Evolutionary conservation across 2,113 vertebrate genomes (phyloP), one percentile per base, ranked within the genome.

Genomic region (Coryphaenoides rupestris): DNA sequence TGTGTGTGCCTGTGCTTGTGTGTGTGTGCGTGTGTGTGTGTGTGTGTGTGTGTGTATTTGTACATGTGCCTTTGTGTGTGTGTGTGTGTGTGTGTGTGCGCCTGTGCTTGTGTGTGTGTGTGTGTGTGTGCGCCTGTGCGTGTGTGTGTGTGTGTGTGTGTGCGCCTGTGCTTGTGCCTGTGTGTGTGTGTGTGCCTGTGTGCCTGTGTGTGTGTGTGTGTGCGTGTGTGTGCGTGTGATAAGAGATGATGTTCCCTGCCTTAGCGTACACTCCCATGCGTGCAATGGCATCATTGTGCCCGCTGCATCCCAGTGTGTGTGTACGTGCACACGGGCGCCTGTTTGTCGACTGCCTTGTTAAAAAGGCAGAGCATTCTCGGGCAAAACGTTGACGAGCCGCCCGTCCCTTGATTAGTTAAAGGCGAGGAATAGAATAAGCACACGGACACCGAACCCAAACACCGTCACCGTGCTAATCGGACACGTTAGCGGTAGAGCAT

Each of bases 341-440:
- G 63, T 81, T 80, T 73, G 69, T 69, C 65, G 54, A 62, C 26
- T 28, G 62, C 59, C 63, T 66, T 77, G 73, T 79, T 75, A 66
- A 65, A 75, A 70, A 65, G 57, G n/a, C n/a, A n/a, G n/a, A n/a
- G n/a, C n/a, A 60, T 14, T 65, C 66, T 23, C 28, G 12, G 13
- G 63, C 60, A 60, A 76, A 75, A 86, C 65, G 72, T 79, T 63
- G 63, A 69, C 66, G 9, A n/a, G n/a, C n/a, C n/a, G n/a, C n/a
- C n/a, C n/a, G n/a, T n/a, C 4, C 4, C 60, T 56, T 55, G 26
- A 63, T 26, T 68, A 60, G 52, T 64, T 64, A 50, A 69, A 75
- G 12, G 55, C 19, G 49, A n/a, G n/a, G 19, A 28, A 19, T 33
- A 54, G 66, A 67, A 68, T 52, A 66, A 63, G 68, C 50, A 49